phyloP scores from a whole-genome alignment of 2,113 vertebrate species.

The Tachuris rubrigastra region DNA sequence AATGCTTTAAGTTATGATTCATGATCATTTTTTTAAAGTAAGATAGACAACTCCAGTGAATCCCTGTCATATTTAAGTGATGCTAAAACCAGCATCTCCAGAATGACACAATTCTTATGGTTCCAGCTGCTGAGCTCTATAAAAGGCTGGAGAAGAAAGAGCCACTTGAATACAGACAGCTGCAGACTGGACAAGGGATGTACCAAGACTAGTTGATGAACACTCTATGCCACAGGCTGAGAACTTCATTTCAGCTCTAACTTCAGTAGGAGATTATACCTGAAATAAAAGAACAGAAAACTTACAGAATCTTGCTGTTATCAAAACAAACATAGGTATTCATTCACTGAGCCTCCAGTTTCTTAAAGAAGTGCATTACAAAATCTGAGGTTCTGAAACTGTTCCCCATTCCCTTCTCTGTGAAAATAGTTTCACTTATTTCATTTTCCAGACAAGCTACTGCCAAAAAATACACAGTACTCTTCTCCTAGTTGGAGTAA shows the following conservation, averaged over 20 bases:
- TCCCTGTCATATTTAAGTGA: not conserved
- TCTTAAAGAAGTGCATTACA: not conserved
- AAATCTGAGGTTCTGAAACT: not conserved
- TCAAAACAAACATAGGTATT: not conserved
- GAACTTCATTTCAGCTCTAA: not conserved
- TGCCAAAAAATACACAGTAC: not conserved
- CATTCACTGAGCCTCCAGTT: not conserved
- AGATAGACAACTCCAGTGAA: not conserved
- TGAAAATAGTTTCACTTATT: constrained; percentile 2
- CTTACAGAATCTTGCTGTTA: not conserved
- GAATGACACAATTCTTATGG: not conserved
- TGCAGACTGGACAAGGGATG: not conserved
- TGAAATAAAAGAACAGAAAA: not conserved
- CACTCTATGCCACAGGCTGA: accelerated
- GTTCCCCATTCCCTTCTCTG: not conserved
- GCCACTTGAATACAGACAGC: not conserved
- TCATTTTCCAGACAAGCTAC: constrained; percentile 27
- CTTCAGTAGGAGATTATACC: not conserved
- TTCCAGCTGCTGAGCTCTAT: not conserved
- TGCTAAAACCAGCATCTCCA: not conserved
- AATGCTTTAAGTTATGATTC: not conserved
- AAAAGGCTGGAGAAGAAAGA: not conserved
- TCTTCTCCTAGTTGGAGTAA: not conserved
- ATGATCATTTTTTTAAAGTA: not conserved
- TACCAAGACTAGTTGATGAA: not conserved